phyloP scores from a whole-genome alignment of 2,888 invertebrate species.

The Drosophila subquinaria region DNA sequence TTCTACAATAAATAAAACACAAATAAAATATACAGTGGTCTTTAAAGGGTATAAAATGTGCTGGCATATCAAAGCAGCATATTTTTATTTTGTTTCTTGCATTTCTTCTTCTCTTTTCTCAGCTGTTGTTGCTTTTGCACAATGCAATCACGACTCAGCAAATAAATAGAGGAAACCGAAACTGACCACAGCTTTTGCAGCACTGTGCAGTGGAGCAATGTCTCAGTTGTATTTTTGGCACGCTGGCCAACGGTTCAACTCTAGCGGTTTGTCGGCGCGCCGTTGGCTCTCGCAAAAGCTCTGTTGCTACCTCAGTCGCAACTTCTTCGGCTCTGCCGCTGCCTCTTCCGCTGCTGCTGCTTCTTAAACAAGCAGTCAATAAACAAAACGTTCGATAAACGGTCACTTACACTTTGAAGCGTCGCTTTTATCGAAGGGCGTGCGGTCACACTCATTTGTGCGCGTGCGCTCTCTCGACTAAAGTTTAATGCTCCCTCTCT shows the following conservation, averaged over 20 bases:
- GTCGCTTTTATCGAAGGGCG: conserved; percentile 21
- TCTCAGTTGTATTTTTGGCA: conserved; percentile 76
- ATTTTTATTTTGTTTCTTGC: neutral
- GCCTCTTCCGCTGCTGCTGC: neutral
- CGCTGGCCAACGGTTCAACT: conserved; percentile 76
- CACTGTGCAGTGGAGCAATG: conserved; percentile 33
- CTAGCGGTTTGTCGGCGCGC: conserved; percentile 62
- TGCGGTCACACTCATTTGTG: conserved; percentile 21
- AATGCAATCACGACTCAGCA: conserved; percentile 50
- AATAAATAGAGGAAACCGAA: conserved; percentile 25
- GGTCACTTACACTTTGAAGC: conserved; percentile 19
- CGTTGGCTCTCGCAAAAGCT: conserved; percentile 43
- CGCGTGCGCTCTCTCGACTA: conserved; percentile 17
- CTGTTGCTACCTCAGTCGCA: conserved; percentile 6
- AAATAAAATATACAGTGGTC: too few relatives aligned
- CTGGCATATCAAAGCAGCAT: neutral
- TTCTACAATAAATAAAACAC: too few relatives aligned
- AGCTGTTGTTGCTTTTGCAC: conserved; percentile 46
- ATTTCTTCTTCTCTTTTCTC: conserved; percentile 49
- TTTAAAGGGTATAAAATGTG: neutral
- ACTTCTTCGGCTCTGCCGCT: conserved; percentile 14
- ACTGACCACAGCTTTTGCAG: conserved; percentile 44
- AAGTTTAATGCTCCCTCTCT: neutral
- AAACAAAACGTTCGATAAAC: conserved; percentile 36
- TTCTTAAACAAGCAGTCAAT: conserved; percentile 19